Conservation (phyloP, 2,113 vertebrate species). For the Anoura caudifer region DNA sequence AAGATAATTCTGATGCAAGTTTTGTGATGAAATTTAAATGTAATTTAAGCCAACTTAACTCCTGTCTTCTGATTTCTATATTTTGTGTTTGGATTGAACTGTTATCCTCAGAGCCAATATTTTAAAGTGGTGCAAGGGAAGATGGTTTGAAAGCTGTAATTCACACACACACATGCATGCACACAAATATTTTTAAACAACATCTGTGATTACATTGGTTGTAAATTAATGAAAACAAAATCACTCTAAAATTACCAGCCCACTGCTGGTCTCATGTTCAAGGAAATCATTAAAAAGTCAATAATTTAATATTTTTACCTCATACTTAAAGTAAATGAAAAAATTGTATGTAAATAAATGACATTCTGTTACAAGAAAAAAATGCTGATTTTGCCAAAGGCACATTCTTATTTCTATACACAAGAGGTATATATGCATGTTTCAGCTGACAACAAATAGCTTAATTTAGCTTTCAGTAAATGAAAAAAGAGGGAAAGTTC, state of each 20-base stretch:
- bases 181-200: constrained; percentile 67
- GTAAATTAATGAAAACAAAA: constrained; percentile 37
- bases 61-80: neutral
- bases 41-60: neutral
- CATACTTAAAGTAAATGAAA: neutral
- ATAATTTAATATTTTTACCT: constrained; percentile 12
- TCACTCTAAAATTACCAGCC: constrained; percentile 56
- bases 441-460: constrained; percentile 6
- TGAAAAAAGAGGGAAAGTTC: neutral
- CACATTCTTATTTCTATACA: neutral
- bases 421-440: neutral
- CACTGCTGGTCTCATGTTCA: constrained; percentile 36
- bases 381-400: neutral
- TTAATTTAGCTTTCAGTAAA: neutral
- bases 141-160: neutral
- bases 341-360: neutral
- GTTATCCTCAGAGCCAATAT: neutral
- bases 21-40: neutral
- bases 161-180: neutral
- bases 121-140: constrained; percentile 8
- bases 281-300: constrained; percentile 13
- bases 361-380: neutral
- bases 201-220: constrained; percentile 63
- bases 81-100: neutral
- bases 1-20: neutral